Conservation (phyloP, 1,140 invertebrate species). For the Halesus radiatus region DNA sequence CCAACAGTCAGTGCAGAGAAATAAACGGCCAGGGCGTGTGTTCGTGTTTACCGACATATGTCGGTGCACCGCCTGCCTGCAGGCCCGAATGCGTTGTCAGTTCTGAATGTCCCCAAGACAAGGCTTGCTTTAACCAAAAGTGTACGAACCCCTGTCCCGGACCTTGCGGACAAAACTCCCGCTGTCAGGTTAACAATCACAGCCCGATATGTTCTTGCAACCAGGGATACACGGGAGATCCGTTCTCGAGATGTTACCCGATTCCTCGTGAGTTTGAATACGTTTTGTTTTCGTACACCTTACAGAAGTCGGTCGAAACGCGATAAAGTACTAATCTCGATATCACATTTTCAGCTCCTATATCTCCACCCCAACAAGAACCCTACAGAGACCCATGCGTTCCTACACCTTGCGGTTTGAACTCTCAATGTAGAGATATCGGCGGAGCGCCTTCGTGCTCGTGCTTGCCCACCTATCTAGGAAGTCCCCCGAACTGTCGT, state of each 20-base stretch:
- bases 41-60: constrained; percentile 74
- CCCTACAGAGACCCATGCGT: constrained; percentile 71
- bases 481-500: constrained; percentile 76
- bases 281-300: constrained; percentile 47
- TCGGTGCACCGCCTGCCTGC: constrained; percentile 75
- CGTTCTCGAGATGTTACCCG: constrained; percentile 75
- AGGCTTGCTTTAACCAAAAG: constrained; percentile 77
- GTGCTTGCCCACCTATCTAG: constrained; percentile 74
- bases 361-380: constrained; percentile 60
- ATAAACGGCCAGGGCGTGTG: constrained; percentile 74
- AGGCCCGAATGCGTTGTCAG: constrained; percentile 76
- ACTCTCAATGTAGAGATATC: constrained; percentile 73
- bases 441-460: constrained; percentile 72
- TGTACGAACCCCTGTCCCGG: constrained; percentile 78
- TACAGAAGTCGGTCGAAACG: not conserved
- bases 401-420: constrained; percentile 82
- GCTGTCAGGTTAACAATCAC: constrained; percentile 79
- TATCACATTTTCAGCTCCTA: constrained; percentile 64
- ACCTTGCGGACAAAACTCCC: constrained; percentile 76
- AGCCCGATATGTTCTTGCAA: constrained; percentile 81
- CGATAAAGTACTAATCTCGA: constrained; percentile 72
- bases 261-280: constrained; percentile 67
- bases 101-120: constrained; percentile 76
- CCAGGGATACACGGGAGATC: constrained; percentile 79
- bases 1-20: constrained; percentile 76